Evolutionary conservation across 2,113 vertebrate genomes (phyloP).

Genomic region (Macquaria ambigua): DNA sequence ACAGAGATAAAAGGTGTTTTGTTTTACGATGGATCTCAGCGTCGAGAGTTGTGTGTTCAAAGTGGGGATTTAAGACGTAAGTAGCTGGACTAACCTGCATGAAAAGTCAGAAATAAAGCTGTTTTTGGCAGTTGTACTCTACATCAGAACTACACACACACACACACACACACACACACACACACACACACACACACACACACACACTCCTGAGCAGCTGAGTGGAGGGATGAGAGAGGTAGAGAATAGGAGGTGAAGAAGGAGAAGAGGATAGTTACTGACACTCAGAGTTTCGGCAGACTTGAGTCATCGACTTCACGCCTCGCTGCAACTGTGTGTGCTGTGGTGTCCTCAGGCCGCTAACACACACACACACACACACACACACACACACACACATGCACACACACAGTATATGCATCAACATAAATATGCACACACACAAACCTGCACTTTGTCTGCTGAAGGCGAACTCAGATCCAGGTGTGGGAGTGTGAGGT

Average conservation of each 20-base stretch:
- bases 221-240: background rate
- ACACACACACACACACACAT: conserved; percentile 10
- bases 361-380: background rate
- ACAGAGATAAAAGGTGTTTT: background rate
- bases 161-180: conserved; percentile 1
- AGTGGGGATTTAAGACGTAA: background rate
- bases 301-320: conserved; percentile 48
- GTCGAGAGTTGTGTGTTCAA: background rate
- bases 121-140: background rate
- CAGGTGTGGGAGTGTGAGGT: conserved; percentile 52
- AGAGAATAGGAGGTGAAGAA: conserved; percentile 4
- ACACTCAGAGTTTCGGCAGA: conserved; percentile 26
- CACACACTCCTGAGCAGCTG: background rate
- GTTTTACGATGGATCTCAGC: background rate
- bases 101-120: background rate
- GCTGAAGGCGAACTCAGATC: conserved; percentile 9
- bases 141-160: background rate
- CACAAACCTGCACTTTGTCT: conserved; percentile 9
- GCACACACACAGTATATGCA: background rate
- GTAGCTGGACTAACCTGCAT: background rate
- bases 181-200: background rate
- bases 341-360: background rate
- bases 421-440: conserved; percentile 42
- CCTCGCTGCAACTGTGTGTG: conserved; percentile 13
- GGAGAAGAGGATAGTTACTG: conserved; percentile 3